phyloP scores from a whole-genome alignment of 1,140 invertebrate genomes.

The Conus ventricosus region DNA sequence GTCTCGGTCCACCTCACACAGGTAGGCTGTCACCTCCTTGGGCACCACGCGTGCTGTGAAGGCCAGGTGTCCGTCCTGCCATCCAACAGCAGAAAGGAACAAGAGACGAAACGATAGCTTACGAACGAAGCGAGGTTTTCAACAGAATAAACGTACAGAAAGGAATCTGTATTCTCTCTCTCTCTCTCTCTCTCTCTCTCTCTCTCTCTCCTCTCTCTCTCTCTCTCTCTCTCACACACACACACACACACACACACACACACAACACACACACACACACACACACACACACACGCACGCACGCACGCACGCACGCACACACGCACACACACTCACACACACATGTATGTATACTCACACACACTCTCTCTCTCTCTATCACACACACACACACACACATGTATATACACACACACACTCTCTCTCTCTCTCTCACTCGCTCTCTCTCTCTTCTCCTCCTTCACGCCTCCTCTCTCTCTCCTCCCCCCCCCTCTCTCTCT shows the following conservation, averaged over 20 bases:
- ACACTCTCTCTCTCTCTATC: not conserved
- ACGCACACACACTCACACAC: not conserved
- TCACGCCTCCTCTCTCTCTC: too few relatives aligned
- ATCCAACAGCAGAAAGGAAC: not conserved
- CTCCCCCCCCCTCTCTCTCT: too few relatives aligned
- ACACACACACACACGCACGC: not conserved
- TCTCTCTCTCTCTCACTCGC: too few relatives aligned
- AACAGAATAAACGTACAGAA: too few relatives aligned
- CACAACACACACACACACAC: not conserved
- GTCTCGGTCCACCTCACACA: conserved; percentile 52
- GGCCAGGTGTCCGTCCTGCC: conserved; percentile 45
- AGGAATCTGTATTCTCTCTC: not conserved
- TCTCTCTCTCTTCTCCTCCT: too few relatives aligned
- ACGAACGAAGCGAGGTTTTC: not conserved
- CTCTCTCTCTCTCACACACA: not conserved
- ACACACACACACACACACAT: not conserved
- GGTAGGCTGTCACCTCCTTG: conserved; percentile 34
- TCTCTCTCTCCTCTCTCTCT: not conserved
- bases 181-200: not conserved
- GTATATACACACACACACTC: not conserved
- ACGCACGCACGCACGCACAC: not conserved
- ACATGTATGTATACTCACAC: not conserved
- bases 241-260: not conserved
- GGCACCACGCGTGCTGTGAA: conserved; percentile 54
- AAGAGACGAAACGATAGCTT: conserved; percentile 54